Evolutionary conservation across 1,140 invertebrate genomes (phyloP).

Genomic region (Drosophila yakuba): DNA sequence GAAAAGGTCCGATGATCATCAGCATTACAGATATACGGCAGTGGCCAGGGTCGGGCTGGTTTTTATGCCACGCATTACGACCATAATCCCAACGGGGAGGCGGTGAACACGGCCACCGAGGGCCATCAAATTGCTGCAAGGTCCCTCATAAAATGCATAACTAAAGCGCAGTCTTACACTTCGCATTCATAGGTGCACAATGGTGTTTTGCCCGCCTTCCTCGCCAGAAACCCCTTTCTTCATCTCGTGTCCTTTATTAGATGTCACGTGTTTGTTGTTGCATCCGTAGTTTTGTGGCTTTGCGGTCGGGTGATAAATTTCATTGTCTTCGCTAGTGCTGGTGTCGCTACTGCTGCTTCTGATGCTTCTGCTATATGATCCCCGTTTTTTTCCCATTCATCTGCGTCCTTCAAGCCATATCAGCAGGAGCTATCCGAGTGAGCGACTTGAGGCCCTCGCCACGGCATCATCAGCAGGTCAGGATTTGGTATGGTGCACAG

Average conservation of each 20-base stretch:
- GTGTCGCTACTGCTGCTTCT: slow-evolving; percentile 6
- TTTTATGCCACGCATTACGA: slow-evolving; percentile 51
- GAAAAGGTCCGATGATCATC: slow-evolving; percentile 43
- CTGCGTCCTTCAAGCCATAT: slow-evolving; percentile 49
- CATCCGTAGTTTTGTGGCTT: slow-evolving; percentile 50
- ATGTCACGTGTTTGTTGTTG: slow-evolving; percentile 55
- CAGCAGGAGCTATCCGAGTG: slow-evolving; percentile 36
- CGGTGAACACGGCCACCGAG: slow-evolving; percentile 32
- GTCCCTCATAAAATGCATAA: slow-evolving; percentile 58
- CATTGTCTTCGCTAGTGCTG: slow-evolving; percentile 46
- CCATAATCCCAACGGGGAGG: slow-evolving; percentile 27
- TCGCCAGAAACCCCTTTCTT: not conserved
- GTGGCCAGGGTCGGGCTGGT: slow-evolving; percentile 20
- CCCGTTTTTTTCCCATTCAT: slow-evolving; percentile 39
- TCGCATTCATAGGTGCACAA: slow-evolving; percentile 54
- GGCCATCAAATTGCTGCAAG: slow-evolving; percentile 51
- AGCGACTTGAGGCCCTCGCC: slow-evolving; percentile 36
- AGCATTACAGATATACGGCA: slow-evolving; percentile 46
- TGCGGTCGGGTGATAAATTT: slow-evolving; percentile 73
- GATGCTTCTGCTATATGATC: slow-evolving; percentile 8
- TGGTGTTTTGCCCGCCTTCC: slow-evolving; percentile 11
- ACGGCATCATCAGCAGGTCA: slow-evolving; percentile 6
- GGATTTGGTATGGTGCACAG: slow-evolving; percentile 15
- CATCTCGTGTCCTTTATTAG: slow-evolving; percentile 48
- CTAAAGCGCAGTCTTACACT: slow-evolving; percentile 52